phyloP scores from a whole-genome alignment of 2,888 invertebrate genomes.

The Dorcus parallelipipedus region DNA sequence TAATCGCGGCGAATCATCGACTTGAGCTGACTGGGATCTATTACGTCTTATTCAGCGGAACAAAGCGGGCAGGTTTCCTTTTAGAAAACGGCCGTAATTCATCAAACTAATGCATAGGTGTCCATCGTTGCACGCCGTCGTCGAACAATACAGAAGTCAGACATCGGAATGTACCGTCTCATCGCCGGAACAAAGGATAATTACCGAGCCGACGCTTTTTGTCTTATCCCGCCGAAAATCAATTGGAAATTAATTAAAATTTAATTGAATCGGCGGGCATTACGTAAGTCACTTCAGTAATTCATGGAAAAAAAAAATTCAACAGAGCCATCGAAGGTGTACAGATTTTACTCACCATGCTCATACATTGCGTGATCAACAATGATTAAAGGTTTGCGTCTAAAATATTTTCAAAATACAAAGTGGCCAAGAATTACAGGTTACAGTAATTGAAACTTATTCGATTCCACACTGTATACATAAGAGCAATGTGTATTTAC shows the following conservation, averaged over 20 bases:
- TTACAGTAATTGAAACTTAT: too few relatives aligned
- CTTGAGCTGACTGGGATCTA: background rate
- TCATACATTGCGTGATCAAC: too few relatives aligned
- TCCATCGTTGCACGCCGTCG: background rate
- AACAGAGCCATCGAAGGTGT: background rate
- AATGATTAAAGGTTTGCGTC: too few relatives aligned
- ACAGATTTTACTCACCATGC: background rate
- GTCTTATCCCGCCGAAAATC: slow-evolving; percentile 7
- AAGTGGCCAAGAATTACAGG: too few relatives aligned
- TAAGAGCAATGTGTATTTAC: too few relatives aligned
- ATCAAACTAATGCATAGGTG: slow-evolving; percentile 25
- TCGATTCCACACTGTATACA: too few relatives aligned
- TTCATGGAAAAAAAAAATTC: background rate
- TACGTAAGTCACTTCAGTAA: too few relatives aligned
- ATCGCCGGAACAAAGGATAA: slow-evolving; percentile 14
- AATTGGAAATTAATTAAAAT: slow-evolving; percentile 15
- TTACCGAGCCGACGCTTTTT: slow-evolving; percentile 11
- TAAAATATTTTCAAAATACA: too few relatives aligned
- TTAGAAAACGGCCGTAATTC: slow-evolving; percentile 22
- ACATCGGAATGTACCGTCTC: slow-evolving; percentile 9
- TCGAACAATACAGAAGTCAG: slow-evolving; percentile 16
- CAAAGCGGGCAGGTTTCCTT: slow-evolving; percentile 15
- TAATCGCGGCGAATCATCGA: background rate
- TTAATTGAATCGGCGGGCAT: slow-evolving; percentile 6
- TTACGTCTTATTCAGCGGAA: slow-evolving; percentile 8